Evolutionary conservation across 2,113 vertebrate genomes (phyloP).

Genomic region (Reinhardtius hippoglossoides): DNA sequence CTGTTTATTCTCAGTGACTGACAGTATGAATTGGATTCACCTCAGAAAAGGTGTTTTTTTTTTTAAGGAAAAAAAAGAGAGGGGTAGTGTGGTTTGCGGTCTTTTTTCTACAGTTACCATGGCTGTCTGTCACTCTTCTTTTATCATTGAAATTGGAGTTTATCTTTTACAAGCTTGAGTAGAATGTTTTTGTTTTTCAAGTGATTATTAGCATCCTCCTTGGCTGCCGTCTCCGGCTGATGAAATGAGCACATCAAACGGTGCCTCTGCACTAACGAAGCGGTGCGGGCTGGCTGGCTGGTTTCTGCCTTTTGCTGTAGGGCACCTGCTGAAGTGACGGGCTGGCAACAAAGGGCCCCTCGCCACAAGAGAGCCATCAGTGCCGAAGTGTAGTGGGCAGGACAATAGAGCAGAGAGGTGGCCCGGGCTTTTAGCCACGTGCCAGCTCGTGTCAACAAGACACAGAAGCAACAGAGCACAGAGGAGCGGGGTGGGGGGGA

Average conservation of each 20-base stretch:
- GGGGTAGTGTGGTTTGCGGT: slow-evolving; percentile 32
- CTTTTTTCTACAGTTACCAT: slow-evolving; percentile 64
- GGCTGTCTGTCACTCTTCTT: slow-evolving; percentile 72
- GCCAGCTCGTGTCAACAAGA: slow-evolving; percentile 74
- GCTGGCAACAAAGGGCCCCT: slow-evolving; percentile 74
- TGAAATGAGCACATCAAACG: slow-evolving; percentile 81
- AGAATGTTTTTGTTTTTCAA: slow-evolving; percentile 78
- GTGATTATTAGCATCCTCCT: slow-evolving; percentile 81
- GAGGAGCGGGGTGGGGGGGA: slow-evolving; percentile 46
- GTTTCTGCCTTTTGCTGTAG: slow-evolving; percentile 75
- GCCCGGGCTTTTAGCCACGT: slow-evolving; percentile 76
- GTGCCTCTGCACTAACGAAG: slow-evolving; percentile 68
- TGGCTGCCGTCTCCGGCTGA: slow-evolving; percentile 60
- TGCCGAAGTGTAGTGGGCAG: slow-evolving; percentile 63
- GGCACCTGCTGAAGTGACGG: slow-evolving; percentile 84
- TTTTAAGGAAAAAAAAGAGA: slow-evolving; percentile 24
- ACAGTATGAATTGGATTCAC: slow-evolving; percentile 69
- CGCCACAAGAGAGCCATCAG: slow-evolving; percentile 66
- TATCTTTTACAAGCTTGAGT: slow-evolving; percentile 78
- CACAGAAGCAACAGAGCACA: slow-evolving; percentile 48
- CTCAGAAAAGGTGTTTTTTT: slow-evolving; percentile 12
- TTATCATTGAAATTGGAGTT: slow-evolving; percentile 83
- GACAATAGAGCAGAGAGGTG: slow-evolving; percentile 78
- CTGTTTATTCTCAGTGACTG: slow-evolving; percentile 73
- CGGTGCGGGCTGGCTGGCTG: slow-evolving; percentile 44